Evolutionary conservation across 2,797 vertebrate genomes (phyloP).

Genomic region (Ptychobarbus kaznakovi): DNA sequence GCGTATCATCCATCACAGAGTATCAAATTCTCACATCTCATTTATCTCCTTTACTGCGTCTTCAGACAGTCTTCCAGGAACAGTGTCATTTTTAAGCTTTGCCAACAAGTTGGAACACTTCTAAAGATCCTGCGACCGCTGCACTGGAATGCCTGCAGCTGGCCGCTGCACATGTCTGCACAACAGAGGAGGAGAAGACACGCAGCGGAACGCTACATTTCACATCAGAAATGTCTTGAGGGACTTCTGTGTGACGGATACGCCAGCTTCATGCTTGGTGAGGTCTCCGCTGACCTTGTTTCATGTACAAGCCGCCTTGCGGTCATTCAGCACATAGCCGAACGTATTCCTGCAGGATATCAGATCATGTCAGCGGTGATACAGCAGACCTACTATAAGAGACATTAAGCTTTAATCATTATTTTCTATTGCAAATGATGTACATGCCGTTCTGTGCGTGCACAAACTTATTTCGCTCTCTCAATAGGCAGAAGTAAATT

Average conservation of each 20-base stretch:
- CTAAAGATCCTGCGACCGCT: constrained; percentile 21
- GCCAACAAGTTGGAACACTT: constrained; percentile 51
- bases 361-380: constrained; percentile 29
- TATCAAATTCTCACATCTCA: constrained; percentile 55
- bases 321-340: constrained; percentile 13
- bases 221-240: constrained; percentile 47
- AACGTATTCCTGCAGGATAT: constrained; percentile 40
- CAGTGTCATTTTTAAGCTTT: constrained; percentile 52
- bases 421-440: constrained; percentile 27
- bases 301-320: constrained; percentile 14
- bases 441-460: neutral
- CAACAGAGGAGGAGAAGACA: constrained; percentile 36
- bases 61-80: constrained; percentile 50
- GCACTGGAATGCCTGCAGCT: constrained; percentile 48
- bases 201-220: constrained; percentile 33
- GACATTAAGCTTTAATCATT: constrained; percentile 6
- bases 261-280: constrained; percentile 35
- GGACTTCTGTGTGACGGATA: constrained; percentile 34
- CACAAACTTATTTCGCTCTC: neutral
- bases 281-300: constrained; percentile 44
- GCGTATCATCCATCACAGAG: constrained; percentile 29
- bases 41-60: constrained; percentile 32
- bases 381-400: constrained; percentile 5
- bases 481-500: constrained; percentile 62
- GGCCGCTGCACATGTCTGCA: constrained; percentile 43